phyloP scores from a whole-genome alignment of 1,140 invertebrate genomes.

The Aphelinus atriplicis region DNA sequence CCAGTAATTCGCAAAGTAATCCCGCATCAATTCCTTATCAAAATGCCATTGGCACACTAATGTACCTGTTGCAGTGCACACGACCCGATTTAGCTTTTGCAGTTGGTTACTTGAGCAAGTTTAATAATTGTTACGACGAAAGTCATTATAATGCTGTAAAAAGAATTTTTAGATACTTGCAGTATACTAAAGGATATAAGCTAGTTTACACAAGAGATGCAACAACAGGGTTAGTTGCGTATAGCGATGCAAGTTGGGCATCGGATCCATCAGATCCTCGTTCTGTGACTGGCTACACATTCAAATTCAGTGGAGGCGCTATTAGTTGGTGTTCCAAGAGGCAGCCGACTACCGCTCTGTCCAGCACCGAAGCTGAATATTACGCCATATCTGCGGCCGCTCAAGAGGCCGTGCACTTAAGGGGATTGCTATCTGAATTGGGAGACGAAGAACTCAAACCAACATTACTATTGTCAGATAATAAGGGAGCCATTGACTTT shows the following conservation, averaged over 20 bases:
- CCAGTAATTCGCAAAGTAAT: background rate
- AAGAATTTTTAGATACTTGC: background rate
- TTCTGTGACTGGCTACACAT: background rate
- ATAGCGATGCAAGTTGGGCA: background rate
- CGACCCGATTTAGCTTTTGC: conserved; percentile 1
- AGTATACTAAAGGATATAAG: background rate
- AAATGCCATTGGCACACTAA: background rate
- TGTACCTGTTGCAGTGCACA: background rate
- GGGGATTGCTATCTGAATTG: background rate
- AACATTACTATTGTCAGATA: conserved; percentile 38
- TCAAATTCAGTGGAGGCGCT: background rate
- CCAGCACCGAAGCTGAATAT: too few relatives aligned
- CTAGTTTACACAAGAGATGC: background rate
- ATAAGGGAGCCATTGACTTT: conserved; percentile 51
- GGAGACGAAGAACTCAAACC: background rate
- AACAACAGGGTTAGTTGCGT: background rate
- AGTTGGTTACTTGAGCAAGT: background rate
- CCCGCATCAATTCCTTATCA: background rate
- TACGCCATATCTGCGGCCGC: background rate
- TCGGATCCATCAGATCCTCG: background rate
- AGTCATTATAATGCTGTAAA: background rate
- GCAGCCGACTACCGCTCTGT: background rate
- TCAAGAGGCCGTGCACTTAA: background rate
- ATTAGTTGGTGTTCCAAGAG: background rate
- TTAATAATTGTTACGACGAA: background rate